A percentile compares a stretch with the other conserved stretches of the same genome.
Evolutionary conservation across 2,797 vertebrate species (phyloP).

Genomic region (Brachymystax lenok): DNA sequence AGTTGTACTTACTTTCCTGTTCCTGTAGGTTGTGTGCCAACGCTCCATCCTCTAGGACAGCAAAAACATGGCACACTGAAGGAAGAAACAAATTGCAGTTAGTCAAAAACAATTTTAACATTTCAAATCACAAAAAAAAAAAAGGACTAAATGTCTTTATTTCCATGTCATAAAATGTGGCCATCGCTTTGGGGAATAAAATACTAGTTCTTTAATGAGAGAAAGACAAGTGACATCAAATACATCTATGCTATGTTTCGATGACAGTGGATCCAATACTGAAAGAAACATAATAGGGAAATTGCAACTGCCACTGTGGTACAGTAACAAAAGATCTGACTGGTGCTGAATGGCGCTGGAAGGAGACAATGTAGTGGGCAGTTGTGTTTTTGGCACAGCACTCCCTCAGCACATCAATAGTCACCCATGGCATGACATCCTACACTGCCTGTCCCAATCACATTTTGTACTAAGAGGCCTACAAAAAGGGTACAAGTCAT

Average conservation of each 20-base stretch:
- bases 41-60: constrained; percentile 74
- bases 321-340: not conserved
- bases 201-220: too few species aligned
- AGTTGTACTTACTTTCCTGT: constrained; percentile 76
- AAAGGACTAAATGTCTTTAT: too few species aligned
- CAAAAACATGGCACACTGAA: constrained; percentile 75
- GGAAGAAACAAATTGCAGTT: constrained; percentile 32
- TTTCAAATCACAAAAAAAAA: not conserved
- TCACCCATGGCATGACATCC: constrained; percentile 10
- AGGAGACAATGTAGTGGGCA: constrained; percentile 5
- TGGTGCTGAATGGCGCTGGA: constrained; percentile 4
- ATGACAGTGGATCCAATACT: not conserved
- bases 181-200: not conserved
- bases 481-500: constrained; percentile 4
- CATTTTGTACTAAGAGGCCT: constrained; percentile 21
- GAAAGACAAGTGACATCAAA: too few species aligned
- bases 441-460: constrained; percentile 20
- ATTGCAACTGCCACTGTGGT: not conserved
- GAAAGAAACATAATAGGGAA: not conserved
- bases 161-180: too few species aligned
- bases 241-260: too few species aligned
- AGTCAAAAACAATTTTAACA: not conserved
- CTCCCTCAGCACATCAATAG: constrained; percentile 30
- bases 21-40: constrained; percentile 79
- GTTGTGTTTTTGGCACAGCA: constrained; percentile 8